Evolutionary conservation across 1,140 invertebrate genomes (phyloP), one percentile per base, ranked within the genome.

Genomic region (Papilio polyxenes): DNA sequence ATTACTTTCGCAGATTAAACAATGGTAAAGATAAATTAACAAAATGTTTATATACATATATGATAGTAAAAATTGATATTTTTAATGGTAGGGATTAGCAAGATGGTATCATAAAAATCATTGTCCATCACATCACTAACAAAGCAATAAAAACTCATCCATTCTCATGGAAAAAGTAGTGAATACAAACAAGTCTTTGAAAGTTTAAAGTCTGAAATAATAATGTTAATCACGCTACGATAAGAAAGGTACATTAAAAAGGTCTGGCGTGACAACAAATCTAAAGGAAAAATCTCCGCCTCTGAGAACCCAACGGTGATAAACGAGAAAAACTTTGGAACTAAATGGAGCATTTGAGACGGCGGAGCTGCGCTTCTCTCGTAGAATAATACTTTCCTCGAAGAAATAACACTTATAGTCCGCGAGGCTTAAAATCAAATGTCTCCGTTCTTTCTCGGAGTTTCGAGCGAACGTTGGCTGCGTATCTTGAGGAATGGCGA

Each of bases 221-320:
- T 88, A 81, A 89, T 88, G 87, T 91, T 93, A 92, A 93, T 93
- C 91, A 91, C 89, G 89, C 89, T 87, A 90, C 92, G 93, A 93
- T 93, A 92, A 94, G 91, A 92, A 93, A 92, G 92, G 93, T 94
- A 94, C 94, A 95, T 95, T 95, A 95, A 95, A 94, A 94, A 94
- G 92, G 94, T 94, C 92, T 94, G 94, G 94, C 93, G 92, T 94
- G 94, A 94, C 94, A 94, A 95, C 94, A 95, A 95, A 95, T 95
- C 94, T 95, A 93, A 92, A 92, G 93, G 93, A 94, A 95, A 95
- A 95, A 95, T 94, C 92, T 94, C 91, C 91, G 93, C 90, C 89
- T 93, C 92, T 90, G 91, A 92, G 93, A 92, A 91, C 91, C 93
- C 93, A 94, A 92, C 93, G 93, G 93, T 93, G 93, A 94, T 94